These are phyloP conservation scores for Actenoides hombroni DNA, from an alignment of 2,113 vertebrate species.

Conservation along the genomic window DNA sequence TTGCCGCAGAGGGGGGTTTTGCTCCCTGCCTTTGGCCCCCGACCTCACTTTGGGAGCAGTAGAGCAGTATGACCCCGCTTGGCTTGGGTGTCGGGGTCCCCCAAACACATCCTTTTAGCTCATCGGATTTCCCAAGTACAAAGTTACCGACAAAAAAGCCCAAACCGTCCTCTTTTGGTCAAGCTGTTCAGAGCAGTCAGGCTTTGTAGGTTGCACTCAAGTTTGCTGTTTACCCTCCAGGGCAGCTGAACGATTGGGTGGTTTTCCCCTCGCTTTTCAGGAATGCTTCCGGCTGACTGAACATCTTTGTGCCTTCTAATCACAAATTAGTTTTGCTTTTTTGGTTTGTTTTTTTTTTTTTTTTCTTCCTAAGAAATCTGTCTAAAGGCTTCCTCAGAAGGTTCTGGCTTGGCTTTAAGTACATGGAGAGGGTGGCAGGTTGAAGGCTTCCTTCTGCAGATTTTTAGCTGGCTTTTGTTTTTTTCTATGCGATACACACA, in stretches of 20 bases:
- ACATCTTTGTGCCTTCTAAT: slow-evolving; percentile 37
- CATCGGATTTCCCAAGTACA: not conserved
- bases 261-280: not conserved
- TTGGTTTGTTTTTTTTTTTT: not conserved
- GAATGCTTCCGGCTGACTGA: slow-evolving; percentile 28
- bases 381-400: not conserved
- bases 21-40: not conserved
- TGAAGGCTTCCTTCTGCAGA: not conserved
- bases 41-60: not conserved
- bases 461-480: not conserved
- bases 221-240: slow-evolving; percentile 4
- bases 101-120: not conserved
- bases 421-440: not conserved
- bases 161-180: not conserved
- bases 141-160: not conserved
- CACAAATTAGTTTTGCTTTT: not conserved
- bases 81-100: not conserved
- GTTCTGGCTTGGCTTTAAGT: not conserved
- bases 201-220: not conserved
- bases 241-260: not conserved
- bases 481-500: not conserved
- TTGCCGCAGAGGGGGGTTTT: not conserved
- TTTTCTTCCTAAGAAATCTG: not conserved
- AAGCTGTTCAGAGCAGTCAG: not conserved
- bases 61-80: not conserved